A percentile compares a stretch with the other conserved stretches of the same genome.
Evolutionary conservation across 1,140 invertebrate species (phyloP).

Genomic region (Atta cephalotes): DNA sequence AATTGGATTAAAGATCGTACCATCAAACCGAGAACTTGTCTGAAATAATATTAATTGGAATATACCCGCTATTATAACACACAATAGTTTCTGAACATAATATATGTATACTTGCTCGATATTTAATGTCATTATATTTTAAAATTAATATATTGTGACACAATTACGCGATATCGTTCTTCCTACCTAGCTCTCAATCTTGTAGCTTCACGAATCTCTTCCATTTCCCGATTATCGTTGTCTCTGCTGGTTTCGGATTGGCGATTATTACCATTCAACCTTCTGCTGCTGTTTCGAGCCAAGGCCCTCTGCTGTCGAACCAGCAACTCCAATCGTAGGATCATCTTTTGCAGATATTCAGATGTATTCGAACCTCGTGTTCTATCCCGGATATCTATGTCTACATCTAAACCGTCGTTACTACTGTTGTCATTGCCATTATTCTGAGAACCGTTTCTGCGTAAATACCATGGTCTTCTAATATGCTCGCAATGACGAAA

Average conservation of each 20-base stretch:
- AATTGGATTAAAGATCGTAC: slow-evolving; percentile 82
- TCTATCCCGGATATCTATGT: slow-evolving; percentile 43
- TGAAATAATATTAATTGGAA: slow-evolving; percentile 62
- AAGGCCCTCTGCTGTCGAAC: slow-evolving; percentile 77
- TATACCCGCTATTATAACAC: neutral
- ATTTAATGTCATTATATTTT: neutral
- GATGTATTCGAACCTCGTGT: slow-evolving; percentile 62
- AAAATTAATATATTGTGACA: slow-evolving; percentile 33
- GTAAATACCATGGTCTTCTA: slow-evolving; percentile 63
- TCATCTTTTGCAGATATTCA: slow-evolving; percentile 76
- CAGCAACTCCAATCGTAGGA: slow-evolving; percentile 77
- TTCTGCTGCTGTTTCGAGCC: slow-evolving; percentile 64
- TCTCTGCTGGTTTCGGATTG: slow-evolving; percentile 58
- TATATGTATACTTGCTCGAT: neutral
- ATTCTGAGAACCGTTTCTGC: slow-evolving; percentile 48
- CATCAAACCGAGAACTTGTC: slow-evolving; percentile 81
- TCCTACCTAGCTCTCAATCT: slow-evolving; percentile 76
- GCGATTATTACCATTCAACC: slow-evolving; percentile 65
- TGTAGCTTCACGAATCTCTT: slow-evolving; percentile 75
- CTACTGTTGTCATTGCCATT: slow-evolving; percentile 9
- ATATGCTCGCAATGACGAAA: slow-evolving; percentile 63
- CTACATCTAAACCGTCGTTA: slow-evolving; percentile 15
- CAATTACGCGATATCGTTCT: slow-evolving; percentile 3
- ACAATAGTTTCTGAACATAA: neutral
- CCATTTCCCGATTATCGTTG: slow-evolving; percentile 70